Base-by-base conservation (phyloP, 2,888 invertebrate genomes). In the Beris morrisii region DNA sequence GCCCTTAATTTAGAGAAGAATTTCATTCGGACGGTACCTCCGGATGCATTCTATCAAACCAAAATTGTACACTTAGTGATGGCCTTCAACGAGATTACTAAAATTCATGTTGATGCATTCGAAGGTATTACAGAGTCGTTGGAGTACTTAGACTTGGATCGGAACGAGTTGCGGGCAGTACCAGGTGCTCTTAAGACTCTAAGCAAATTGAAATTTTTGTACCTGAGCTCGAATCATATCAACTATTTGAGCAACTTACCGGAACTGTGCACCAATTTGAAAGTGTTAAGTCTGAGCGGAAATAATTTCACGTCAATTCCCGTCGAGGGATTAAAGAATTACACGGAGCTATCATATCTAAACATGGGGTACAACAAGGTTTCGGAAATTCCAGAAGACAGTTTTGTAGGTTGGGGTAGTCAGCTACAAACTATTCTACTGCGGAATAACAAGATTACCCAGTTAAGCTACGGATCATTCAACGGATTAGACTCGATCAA, bases 311-410 rank as follows among this genome's bases (percentile, higher is more conserved):
- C 85, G 70, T 82, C 84, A 71, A 86, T 93, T 69, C 93, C 94
- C 9, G 83, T 86, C 1, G 82, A 84, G 44, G 85, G 89, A 4
- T 82, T 94, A 68, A 84, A 84, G 73, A 86, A 87, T 74, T 91
- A 92, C 75, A 86, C 88, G 63, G 87, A 88, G 74, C 83, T 94
- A 65, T 85, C 91, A n/a, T 93, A 94, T 81, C 85, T 94, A 72
- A 94, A 94, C 81, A 86, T 94, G 75, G 94, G 92, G 69, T 94
- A 93, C 81, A 94, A 95, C 79, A 88, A 88, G 77, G 92, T 95
- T 75, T 84, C 87, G 71, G 88, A 90, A 76, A 86, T 93, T 73
- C 85, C 86, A 72, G 87, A 89, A 68, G 88, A 88, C 70, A 91
- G 93, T 77, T 92, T 95, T 76, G 80, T 83, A 11, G 85, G 86